A percentile compares a stretch with the other conserved stretches of the same genome.
Evolutionary conservation across 2,113 vertebrate species (phyloP).

Genomic region (Camelus dromedarius): DNA sequence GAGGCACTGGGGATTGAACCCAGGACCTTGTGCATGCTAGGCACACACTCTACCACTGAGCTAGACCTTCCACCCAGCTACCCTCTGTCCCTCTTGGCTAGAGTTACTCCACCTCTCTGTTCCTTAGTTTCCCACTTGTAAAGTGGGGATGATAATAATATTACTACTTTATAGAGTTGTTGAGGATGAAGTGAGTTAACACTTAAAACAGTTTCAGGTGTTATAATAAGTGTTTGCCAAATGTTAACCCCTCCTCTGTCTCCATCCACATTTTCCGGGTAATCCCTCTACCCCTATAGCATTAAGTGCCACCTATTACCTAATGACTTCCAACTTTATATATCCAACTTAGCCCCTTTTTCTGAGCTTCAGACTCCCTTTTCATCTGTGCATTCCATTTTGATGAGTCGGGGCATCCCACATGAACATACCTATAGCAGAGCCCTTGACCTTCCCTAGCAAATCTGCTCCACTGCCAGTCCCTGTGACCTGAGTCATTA

Average conservation of each 20-base stretch:
- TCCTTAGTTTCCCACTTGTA: background rate
- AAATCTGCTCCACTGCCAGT: background rate
- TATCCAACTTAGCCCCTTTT: background rate
- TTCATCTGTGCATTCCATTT: background rate
- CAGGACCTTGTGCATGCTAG: too few species aligned
- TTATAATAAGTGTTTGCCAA: background rate
- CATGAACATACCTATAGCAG: background rate
- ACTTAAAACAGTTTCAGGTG: slow-evolving; percentile 9
- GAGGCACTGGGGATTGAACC: too few species aligned
- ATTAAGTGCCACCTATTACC: background rate
- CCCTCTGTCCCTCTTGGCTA: too few species aligned
- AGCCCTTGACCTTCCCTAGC: background rate
- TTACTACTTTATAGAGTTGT: background rate
- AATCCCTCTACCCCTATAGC: background rate
- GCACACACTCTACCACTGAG: too few species aligned
- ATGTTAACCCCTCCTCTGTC: background rate
- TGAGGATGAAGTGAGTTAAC: background rate
- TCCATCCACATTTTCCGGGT: background rate
- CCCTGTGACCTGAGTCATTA: background rate
- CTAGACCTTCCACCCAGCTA: too few species aligned
- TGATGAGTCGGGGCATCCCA: background rate
- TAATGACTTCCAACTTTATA: background rate
- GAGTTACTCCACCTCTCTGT: background rate
- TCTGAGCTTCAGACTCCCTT: background rate
- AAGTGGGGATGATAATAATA: background rate